phyloP scores from a whole-genome alignment of 2,797 vertebrate genomes.

The Sphenopsis melanotis region DNA sequence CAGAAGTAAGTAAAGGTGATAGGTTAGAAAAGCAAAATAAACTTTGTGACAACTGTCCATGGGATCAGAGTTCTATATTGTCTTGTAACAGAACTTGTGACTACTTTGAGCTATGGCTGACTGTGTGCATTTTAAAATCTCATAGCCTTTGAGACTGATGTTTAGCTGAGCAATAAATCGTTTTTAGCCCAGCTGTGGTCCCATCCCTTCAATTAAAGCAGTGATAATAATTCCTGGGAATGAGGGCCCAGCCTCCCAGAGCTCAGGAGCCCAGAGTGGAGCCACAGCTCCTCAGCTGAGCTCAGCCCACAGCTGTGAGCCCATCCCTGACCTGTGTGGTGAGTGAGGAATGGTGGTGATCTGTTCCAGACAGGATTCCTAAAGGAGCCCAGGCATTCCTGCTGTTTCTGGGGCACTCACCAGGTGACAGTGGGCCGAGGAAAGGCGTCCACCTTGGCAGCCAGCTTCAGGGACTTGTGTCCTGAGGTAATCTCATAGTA shows the following conservation, averaged over 20 bases:
- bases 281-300: neutral
- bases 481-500: constrained; percentile 65
- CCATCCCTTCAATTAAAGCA: neutral
- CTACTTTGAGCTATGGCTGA: neutral
- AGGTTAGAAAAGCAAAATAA: neutral
- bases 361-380: neutral
- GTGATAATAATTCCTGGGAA: neutral
- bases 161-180: neutral
- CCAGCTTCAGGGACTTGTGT: constrained; percentile 73
- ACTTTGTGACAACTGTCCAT: neutral
- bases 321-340: no score
- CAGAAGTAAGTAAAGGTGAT: neutral
- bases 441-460: constrained; percentile 79
- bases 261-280: neutral
- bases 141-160: neutral
- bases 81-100: neutral
- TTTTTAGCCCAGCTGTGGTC: neutral
- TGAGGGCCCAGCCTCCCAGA: neutral
- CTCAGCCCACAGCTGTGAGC: neutral
- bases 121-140: neutral
- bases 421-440: constrained; percentile 78
- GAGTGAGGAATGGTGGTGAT: neutral
- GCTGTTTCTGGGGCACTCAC: constrained; percentile 61
- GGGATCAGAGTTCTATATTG: neutral
- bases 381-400: accelerated